Evolutionary conservation across 2,888 invertebrate genomes (phyloP).

Genomic region (Matsumyia berberina): DNA sequence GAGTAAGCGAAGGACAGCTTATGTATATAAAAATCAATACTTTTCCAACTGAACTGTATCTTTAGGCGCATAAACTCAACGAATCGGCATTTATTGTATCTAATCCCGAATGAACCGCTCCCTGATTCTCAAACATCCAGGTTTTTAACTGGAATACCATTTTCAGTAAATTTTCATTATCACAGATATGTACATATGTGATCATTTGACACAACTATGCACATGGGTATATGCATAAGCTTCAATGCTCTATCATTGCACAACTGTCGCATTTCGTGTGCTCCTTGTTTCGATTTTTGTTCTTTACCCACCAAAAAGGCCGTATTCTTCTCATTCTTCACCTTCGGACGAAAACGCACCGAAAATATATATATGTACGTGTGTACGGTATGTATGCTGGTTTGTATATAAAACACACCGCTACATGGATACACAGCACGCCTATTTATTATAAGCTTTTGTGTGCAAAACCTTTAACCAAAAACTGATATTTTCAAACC

Average conservation of each 20-base stretch:
- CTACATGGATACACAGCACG: slow-evolving; percentile 37
- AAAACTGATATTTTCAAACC: slow-evolving; percentile 74
- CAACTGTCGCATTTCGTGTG: slow-evolving; percentile 30
- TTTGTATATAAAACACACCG: slow-evolving; percentile 15
- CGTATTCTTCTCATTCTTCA: slow-evolving; percentile 30
- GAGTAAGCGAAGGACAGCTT: too few relatives aligned
- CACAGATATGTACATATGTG: slow-evolving; percentile 8
- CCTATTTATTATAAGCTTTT: slow-evolving; percentile 66
- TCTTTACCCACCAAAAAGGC: slow-evolving; percentile 39
- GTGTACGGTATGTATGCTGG: slow-evolving; percentile 33
- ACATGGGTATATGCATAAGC: slow-evolving; percentile 20
- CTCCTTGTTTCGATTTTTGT: slow-evolving; percentile 44
- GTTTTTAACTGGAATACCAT: slow-evolving; percentile 36
- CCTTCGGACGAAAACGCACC: slow-evolving; percentile 58
- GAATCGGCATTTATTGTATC: not conserved
- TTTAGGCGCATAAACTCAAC: too few relatives aligned
- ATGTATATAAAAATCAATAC: too few relatives aligned
- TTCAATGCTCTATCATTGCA: slow-evolving; percentile 52
- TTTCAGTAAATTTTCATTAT: slow-evolving; percentile 20
- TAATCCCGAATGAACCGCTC: not conserved
- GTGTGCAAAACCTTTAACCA: slow-evolving; percentile 71
- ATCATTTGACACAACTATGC: not conserved
- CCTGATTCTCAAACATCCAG: slow-evolving; percentile 8
- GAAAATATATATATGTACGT: slow-evolving; percentile 35
- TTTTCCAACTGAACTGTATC: too few relatives aligned